Evolutionary conservation across 2,888 invertebrate species (phyloP), one percentile per base, ranked within the genome.

Genomic region (Entomobrya multifasciata): DNA sequence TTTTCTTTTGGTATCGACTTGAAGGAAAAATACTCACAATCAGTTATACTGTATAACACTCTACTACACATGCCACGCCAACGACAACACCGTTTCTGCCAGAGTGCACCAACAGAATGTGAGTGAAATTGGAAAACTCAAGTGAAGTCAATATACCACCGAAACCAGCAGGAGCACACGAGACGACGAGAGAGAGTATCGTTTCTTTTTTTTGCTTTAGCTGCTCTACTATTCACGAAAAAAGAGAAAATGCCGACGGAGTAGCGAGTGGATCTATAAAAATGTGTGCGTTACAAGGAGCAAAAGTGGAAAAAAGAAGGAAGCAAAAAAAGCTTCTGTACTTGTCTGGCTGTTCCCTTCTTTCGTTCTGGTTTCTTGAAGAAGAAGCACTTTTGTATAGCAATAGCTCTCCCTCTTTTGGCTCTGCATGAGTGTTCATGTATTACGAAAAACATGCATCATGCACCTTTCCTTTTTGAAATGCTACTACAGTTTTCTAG

Each of bases 51-150:
- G 57, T 15, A 36, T 27, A 62, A 36, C 62, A 62, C 55, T 17
- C 55, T 20, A 55, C 22, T 3, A 17, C 55, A 30, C 60, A 60
- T 20, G 17, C n/a, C 8, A 55, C 17, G 20, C 17, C n/a, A 22
- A 60, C 62, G n/a, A n/a, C n/a, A n/a, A 62, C 62, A 76, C 55
- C 22, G 70, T 67, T 80, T 70, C 70, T 80, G 80, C 65, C 80
- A 80, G 70, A 47, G 70, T 36, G 41, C 67, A 80, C 30, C 55
- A 70, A 70, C 70, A 67, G 52, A 80, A 80, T 80, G 80, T 55
- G 67, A 36, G 11, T 20, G 70, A 80, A 80, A 70, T 41, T 49
- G 55, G 67, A 20, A 70, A 52, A 52, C 27, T 17, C 80, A 36
- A 55, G 36, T 70, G 6, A 70, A 80, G 80, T 80, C 80, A 80